phyloP scores from a whole-genome alignment of 2,797 vertebrate genomes.

The Pipistrellus kuhlii region DNA sequence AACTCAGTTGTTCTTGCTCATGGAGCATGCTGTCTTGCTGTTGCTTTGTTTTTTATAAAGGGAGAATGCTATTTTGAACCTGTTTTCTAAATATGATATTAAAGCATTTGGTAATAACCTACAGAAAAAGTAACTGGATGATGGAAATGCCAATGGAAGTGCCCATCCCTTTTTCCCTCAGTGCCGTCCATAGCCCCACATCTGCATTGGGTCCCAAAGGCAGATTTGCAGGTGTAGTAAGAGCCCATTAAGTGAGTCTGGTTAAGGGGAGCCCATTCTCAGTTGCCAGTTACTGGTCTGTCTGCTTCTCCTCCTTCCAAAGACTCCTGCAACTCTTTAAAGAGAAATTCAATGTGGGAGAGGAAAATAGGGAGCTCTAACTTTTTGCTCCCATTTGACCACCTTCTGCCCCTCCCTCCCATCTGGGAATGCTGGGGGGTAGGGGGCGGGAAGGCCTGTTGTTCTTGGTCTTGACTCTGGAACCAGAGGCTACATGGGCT shows the following conservation, averaged over 20 bases:
- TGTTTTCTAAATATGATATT: background rate
- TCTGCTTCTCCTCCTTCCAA: background rate
- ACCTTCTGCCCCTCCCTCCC: background rate
- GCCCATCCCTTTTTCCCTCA: no score
- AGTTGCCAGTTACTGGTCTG: background rate
- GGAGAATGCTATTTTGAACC: conserved; percentile 8
- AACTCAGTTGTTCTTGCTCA: background rate
- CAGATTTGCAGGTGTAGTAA: background rate
- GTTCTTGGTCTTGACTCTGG: background rate
- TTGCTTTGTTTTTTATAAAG: background rate
- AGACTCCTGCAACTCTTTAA: background rate
- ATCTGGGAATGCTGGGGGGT: background rate
- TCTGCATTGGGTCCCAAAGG: no score
- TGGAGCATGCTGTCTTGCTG: background rate
- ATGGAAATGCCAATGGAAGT: background rate
- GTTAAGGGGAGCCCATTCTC: no score
- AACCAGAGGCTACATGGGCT: background rate
- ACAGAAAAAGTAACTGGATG: no score
- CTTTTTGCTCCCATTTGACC: background rate
- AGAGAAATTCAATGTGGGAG: background rate
- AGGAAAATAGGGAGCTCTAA: background rate
- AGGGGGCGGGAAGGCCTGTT: background rate
- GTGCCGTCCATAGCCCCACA: background rate
- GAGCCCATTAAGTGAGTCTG: background rate
- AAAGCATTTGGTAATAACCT: background rate